A percentile compares a stretch with the other conserved stretches of the same genome.
These are phyloP conservation scores for Mionectes macconnelli DNA, from an alignment of 2,113 vertebrate species.

Conservation along the genomic window DNA sequence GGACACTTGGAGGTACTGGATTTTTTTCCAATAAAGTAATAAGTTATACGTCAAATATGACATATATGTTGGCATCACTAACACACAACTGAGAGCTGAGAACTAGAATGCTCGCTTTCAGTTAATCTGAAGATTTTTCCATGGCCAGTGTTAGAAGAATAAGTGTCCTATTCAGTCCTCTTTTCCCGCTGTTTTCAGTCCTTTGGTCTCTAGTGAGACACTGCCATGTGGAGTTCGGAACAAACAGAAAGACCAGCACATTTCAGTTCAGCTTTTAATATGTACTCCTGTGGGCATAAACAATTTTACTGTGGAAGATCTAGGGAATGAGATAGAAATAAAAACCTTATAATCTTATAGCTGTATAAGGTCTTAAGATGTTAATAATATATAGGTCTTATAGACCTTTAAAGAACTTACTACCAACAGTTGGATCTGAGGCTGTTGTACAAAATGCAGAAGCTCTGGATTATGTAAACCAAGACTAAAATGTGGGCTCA, in stretches of 20 bases:
- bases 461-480: neutral
- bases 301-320: neutral
- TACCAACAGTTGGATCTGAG: neutral
- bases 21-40: neutral
- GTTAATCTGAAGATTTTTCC: neutral
- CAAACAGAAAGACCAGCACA: neutral
- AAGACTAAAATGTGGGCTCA: neutral
- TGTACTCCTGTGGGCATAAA: neutral
- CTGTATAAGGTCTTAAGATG: too few species aligned
- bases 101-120: neutral
- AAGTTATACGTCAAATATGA: neutral
- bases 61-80: neutral
- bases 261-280: neutral
- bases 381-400: too few species aligned
- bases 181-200: neutral
- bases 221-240: neutral
- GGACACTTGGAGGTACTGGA: neutral
- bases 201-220: neutral
- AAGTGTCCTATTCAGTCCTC: neutral
- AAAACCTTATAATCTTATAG: neutral
- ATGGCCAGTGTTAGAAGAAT: neutral
- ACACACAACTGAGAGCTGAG: neutral
- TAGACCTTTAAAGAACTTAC: neutral
- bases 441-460: neutral
- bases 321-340: neutral